Evolutionary conservation across 2,797 vertebrate species (phyloP).

Genomic region (Gouania willdenowi): DNA sequence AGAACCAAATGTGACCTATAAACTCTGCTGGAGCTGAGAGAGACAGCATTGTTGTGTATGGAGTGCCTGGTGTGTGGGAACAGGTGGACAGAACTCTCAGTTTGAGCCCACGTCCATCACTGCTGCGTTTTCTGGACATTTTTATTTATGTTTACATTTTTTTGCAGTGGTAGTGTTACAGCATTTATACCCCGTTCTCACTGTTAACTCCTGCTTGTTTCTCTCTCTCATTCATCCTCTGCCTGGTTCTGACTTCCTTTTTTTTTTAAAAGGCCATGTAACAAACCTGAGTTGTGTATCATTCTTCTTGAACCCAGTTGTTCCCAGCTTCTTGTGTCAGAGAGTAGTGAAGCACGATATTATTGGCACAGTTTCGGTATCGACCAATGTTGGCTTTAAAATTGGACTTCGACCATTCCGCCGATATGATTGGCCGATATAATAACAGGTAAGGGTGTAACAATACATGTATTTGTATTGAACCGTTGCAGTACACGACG

Average conservation of each 20-base stretch:
- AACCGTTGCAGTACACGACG: too few relatives aligned
- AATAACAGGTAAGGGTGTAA: too few relatives aligned
- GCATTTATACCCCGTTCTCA: constrained; percentile 43
- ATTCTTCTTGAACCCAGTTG: constrained; percentile 74
- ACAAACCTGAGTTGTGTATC: constrained; percentile 73
- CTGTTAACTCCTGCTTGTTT: constrained; percentile 32
- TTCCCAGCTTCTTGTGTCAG: too few relatives aligned
- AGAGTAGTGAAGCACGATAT: too few relatives aligned
- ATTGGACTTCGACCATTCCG: too few relatives aligned
- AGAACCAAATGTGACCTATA: constrained; percentile 53
- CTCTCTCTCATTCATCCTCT: constrained; percentile 5
- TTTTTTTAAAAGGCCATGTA: constrained; percentile 46
- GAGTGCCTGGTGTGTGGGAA: constrained; percentile 13
- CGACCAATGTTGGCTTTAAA: too few relatives aligned
- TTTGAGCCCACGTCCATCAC: constrained; percentile 22
- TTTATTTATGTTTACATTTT: too few relatives aligned
- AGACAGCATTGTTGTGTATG: constrained; percentile 8
- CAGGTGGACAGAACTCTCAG: constrained; percentile 44
- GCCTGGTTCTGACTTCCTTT: constrained; percentile 4
- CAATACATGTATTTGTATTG: too few relatives aligned
- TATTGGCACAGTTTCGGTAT: too few relatives aligned
- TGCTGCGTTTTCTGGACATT: too few relatives aligned
- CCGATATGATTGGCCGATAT: too few relatives aligned
- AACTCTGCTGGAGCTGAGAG: constrained; percentile 14
- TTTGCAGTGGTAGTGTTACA: too few relatives aligned